Base-by-base conservation (phyloP, 1,140 invertebrate genomes). In the Apis florea region DNA sequence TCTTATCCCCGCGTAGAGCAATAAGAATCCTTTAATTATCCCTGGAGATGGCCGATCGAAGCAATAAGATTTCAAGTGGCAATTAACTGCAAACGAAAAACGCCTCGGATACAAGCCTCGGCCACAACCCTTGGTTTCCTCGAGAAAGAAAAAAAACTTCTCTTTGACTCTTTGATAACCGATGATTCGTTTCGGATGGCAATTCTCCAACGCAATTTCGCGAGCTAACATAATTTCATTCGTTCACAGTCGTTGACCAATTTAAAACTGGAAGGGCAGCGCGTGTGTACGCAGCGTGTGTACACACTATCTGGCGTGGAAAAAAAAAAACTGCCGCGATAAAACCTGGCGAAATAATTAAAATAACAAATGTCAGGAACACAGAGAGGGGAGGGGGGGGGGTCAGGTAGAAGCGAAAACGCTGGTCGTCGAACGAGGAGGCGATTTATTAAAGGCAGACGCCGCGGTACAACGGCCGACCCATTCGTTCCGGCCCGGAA, bases 381-480 rank as follows among this genome's bases (percentile, higher is more conserved):
- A 40, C 31, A 31, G 31, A n/a, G n/a, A n/a, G 31, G 31, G 49
- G 58, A 9, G 0, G 49, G 54, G 70, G 26, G 31, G 51, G 13
- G 26, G 49, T n/a, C n/a, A n/a, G n/a, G n/a, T n/a, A n/a, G 2
- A 40, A 0, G 69, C 17, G 77, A 54, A 79, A 71, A 79, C 10
- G 53, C 12, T 56, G 17, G 26, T n/a, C 10, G 64, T 21, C 17
- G 64, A 54, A 31, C 68, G 53, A n/a, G 2, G 8, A 3, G 1
- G n/a, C 58, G 51, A 79, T 79, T 73, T 79, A 79, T 79, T 71
- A 64, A 73, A 73, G 58, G n/a, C 31, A 56, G 26, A 54, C 69
- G 1, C 26, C n/a, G 56, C 21, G 19, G 54, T 26, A 6, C 49
- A 53, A 13, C 61, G 21, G 49, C 51, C 49, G 63, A 21, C 31